phyloP scores from a whole-genome alignment of 1,140 invertebrate genomes.

The Colletes latitarsis region DNA sequence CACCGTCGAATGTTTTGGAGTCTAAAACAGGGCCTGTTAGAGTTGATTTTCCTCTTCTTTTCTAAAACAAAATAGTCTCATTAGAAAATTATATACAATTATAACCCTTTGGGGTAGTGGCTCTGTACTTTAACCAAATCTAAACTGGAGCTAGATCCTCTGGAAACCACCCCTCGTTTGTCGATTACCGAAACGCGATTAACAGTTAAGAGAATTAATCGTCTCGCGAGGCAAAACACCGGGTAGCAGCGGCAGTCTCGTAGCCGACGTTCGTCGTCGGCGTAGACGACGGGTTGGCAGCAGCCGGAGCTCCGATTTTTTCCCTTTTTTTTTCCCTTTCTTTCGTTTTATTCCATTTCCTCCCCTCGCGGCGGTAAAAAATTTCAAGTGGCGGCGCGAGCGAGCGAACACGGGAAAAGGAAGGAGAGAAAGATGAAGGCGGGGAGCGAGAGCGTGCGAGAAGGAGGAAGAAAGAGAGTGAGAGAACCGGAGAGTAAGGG shows the following conservation, averaged over 20 bases:
- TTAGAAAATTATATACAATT: no score
- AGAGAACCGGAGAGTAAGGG: conserved; percentile 32
- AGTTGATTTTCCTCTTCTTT: no score
- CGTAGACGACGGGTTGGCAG: conserved; percentile 50
- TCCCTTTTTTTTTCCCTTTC: conserved; percentile 46
- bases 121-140: no score
- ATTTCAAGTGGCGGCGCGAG: conserved; percentile 65
- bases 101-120: no score
- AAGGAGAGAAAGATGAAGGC: conserved; percentile 32
- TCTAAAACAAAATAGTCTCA: no score
- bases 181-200: not conserved
- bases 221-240: not conserved
- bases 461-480: conserved; percentile 48
- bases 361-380: conserved; percentile 68
- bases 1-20: no score
- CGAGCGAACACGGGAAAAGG: conserved; percentile 40
- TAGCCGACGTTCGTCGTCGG: conserved; percentile 33
- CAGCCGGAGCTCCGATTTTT: conserved; percentile 63
- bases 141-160: no score
- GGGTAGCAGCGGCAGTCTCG: conserved; percentile 2
- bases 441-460: conserved; percentile 31
- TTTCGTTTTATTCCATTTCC: conserved; percentile 70
- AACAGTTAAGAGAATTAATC: conserved; percentile 14
- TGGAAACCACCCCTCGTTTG: not conserved
- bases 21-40: no score